These are phyloP conservation scores for Scatophagus argus DNA, from an alignment of 2,113 vertebrate species.

Conservation along the genomic window DNA sequence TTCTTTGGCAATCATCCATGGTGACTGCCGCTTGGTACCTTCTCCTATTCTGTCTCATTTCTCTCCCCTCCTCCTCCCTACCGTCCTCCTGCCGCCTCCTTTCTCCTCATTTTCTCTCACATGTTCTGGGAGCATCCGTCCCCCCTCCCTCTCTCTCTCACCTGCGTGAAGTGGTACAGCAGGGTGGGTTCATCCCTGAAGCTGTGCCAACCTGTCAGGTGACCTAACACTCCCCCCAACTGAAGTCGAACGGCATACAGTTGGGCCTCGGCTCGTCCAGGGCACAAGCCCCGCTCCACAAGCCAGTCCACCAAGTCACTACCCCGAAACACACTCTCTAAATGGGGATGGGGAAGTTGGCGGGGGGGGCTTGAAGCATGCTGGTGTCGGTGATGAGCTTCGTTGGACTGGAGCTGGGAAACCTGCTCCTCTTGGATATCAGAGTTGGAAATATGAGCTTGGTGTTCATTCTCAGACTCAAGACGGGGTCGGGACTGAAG, in stretches of 20 bases:
- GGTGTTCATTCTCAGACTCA: neutral
- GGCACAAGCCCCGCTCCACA: conserved; percentile 86
- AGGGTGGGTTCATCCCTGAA: conserved; percentile 85
- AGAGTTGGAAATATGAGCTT: neutral
- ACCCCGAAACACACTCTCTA: conserved; percentile 82
- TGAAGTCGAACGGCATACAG: conserved; percentile 86
- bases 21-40: neutral
- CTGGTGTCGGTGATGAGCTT: conserved; percentile 22
- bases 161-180: conserved; percentile 83
- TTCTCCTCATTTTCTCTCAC: neutral
- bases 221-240: conserved; percentile 85
- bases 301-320: conserved; percentile 92
- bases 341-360: neutral
- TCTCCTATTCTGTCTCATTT: neutral
- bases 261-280: conserved; percentile 85
- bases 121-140: neutral
- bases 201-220: conserved; percentile 80
- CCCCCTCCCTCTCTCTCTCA: neutral
- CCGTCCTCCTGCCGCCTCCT: neutral
- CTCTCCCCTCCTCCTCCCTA: neutral
- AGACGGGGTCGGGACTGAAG: neutral
- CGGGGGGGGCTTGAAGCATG: neutral
- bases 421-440: neutral
- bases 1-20: conserved; percentile 1
- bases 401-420: neutral